These are phyloP conservation scores for Urocitellus parryii DNA, from an alignment of 2,113 vertebrate species.

Conservation along the genomic window DNA sequence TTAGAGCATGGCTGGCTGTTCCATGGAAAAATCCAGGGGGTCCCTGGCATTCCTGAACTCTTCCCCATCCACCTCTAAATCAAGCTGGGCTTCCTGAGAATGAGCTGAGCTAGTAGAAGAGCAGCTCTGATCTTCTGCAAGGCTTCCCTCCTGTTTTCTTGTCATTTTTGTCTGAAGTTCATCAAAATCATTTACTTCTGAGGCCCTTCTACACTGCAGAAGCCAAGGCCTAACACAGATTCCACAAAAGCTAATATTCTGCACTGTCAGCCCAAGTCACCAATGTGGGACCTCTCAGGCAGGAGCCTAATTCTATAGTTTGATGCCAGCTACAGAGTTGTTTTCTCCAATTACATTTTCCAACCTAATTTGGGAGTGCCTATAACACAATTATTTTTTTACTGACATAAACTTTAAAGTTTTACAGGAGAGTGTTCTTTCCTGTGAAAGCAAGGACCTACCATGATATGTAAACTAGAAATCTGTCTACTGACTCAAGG, in stretches of 20 bases:
- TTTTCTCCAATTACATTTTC: neutral
- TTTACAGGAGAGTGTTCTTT: neutral
- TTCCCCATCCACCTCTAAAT: neutral
- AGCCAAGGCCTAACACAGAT: neutral
- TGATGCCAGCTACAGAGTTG: neutral
- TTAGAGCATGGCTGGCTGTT: neutral
- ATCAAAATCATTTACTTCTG: neutral
- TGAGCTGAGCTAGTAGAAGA: neutral
- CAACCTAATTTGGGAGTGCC: neutral
- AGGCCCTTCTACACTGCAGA: neutral
- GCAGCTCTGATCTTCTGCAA: neutral
- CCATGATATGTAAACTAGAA: neutral
- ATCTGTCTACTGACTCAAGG: neutral
- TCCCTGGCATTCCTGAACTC: neutral
- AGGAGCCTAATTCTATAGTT: neutral
- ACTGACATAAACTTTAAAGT: neutral
- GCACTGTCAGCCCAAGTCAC: neutral
- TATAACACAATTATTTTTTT: neutral
- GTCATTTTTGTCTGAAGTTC: neutral
- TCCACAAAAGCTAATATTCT: neutral
- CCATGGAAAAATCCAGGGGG: neutral
- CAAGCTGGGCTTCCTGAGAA: too few species aligned
- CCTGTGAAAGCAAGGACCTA: neutral
- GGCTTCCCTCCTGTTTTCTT: neutral
- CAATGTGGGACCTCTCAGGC: neutral